Conservation (phyloP, 2,113 vertebrate genomes). For the Neotragus pygmaeus region DNA sequence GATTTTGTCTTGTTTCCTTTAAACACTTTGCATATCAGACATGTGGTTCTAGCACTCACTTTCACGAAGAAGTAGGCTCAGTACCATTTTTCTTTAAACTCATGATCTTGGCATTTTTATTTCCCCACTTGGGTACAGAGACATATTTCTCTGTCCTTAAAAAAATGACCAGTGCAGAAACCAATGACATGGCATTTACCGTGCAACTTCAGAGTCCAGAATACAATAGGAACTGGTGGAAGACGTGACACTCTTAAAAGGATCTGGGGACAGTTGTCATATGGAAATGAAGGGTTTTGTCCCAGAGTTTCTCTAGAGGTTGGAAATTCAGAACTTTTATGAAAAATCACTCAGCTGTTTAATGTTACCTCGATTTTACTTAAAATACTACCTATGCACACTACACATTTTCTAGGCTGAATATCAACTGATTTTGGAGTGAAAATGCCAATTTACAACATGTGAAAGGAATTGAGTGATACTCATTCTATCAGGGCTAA, state of each 20-base stretch:
- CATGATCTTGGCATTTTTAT: not conserved
- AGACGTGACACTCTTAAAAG: accelerated
- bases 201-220: not conserved
- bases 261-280: not conserved
- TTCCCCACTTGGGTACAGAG: not conserved
- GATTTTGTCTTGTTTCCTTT: not conserved
- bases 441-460: not conserved
- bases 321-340: not conserved
- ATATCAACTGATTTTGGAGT: not conserved
- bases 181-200: not conserved
- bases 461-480: not conserved
- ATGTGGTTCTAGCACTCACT: not conserved
- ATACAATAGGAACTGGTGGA: not conserved
- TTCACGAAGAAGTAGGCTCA: not conserved
- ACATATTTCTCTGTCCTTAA: not conserved
- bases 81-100: not conserved
- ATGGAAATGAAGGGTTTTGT: not conserved
- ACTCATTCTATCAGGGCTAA: not conserved
- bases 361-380: not conserved
- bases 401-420: not conserved
- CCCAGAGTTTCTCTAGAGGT: not conserved
- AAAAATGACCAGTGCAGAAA: not conserved
- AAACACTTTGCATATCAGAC: not conserved
- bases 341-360: not conserved
- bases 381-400: not conserved